Evolutionary conservation across 1,140 invertebrate genomes (phyloP), one percentile per base, ranked within the genome.

Genomic region (Calosoma granatense): DNA sequence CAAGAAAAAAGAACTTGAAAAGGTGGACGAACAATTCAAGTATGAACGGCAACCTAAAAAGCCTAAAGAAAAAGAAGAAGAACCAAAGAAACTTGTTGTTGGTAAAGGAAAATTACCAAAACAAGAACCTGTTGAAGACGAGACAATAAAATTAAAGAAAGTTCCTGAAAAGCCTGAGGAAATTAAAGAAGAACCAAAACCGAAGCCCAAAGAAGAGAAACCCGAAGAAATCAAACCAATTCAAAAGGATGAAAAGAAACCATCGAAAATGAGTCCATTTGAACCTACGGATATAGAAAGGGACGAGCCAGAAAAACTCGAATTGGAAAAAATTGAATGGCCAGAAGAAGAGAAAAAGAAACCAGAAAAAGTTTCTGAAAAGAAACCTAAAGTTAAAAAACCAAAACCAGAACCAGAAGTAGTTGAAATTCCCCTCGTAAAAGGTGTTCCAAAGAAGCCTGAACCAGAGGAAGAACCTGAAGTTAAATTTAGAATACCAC

Each of bases 401-500:
- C 71, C 71, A 23, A 78, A 79, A 58, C 74, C 72, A n/a, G 74
- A 76, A 51, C 79, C 78, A 55, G 80, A 79, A 60, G 61, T 62
- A 1, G 72, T 76, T 59, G 61, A 78, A 59, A 67, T 75, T 12
- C 72, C 74, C 19, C 64, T 81, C 19, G 66, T 74, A 52, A 76
- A 76, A 39, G 80, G 80, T 1, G 65, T 68, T 57, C 80, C 81
- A 1, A 81, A 81, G 61, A 66, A 73, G 41, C 57, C 68, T 15
- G 71, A 76, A 63, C 69, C 72, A 23, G 67, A 75, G 43, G 72
- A 79, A 63, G 71, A 79, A 62, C 71, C 73, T 9, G 71, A 78
- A 41, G 64, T 83, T 4, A 80, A 78, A 63, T 81, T 82, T 58
- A 77, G 75, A 61, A 81, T 76, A 60, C 77, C 79, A 19, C 60